These are phyloP conservation scores for Nyctibius bracteatus DNA, from an alignment of 2,113 vertebrate species.

Conservation along the genomic window DNA sequence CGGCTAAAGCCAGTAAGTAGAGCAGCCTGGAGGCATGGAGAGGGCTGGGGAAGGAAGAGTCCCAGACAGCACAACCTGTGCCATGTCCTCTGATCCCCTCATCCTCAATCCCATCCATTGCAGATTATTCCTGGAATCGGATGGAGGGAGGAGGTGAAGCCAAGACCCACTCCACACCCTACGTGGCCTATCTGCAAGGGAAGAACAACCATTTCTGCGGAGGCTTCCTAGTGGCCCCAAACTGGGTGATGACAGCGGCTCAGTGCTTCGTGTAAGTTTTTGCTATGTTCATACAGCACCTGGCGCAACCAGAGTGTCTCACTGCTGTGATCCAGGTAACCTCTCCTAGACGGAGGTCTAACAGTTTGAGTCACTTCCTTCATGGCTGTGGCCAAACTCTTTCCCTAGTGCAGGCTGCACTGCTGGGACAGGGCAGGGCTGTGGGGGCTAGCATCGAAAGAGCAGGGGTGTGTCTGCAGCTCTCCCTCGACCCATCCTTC, in stretches of 20 bases:
- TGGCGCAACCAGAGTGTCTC: rapidly evolving
- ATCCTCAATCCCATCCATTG: neutral
- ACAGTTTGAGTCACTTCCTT: neutral
- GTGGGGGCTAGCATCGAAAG: rapidly evolving
- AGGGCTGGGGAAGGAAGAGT: neutral
- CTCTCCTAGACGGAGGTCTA: rapidly evolving
- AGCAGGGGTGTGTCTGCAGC: neutral
- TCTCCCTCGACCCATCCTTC: neutral
- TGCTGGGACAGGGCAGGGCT: neutral
- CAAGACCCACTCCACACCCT: neutral
- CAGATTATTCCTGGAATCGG: neutral
- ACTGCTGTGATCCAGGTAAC: rapidly evolving
- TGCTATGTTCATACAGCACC: rapidly evolving
- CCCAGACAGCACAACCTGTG: rapidly evolving
- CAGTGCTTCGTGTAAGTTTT: constrained; percentile 35
- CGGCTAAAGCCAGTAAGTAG: neutral
- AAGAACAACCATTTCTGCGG: neutral
- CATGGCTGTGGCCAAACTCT: rapidly evolving
- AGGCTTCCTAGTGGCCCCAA: constrained; percentile 21
- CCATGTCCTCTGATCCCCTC: neutral
- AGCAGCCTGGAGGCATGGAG: rapidly evolving
- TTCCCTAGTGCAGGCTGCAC: neutral
- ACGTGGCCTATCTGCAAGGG: neutral
- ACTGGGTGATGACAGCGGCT: constrained; percentile 60
- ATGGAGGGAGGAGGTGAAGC: neutral